These are phyloP conservation scores for Chamaea fasciata DNA, from an alignment of 2,113 vertebrate species.

Conservation along the genomic window DNA sequence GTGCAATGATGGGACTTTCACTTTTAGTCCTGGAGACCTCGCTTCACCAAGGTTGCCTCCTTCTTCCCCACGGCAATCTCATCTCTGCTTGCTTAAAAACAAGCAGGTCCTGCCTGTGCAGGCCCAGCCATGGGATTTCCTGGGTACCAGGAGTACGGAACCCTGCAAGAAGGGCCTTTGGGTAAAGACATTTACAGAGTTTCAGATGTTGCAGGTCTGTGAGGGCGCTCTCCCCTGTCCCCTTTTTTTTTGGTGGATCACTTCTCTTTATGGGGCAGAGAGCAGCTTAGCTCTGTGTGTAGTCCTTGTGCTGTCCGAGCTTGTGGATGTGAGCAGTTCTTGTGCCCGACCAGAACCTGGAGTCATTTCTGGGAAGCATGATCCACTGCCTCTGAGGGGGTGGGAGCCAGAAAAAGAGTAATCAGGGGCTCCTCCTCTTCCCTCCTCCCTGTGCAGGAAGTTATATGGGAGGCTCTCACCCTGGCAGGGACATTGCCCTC, in stretches of 20 bases:
- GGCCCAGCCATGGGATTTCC: background rate
- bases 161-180: fast-evolving
- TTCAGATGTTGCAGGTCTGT: background rate
- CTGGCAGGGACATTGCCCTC: background rate
- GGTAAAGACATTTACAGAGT: background rate
- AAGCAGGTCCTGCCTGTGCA: background rate
- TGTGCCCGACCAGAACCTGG: background rate
- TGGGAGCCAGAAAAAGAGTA: background rate
- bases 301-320: fast-evolving
- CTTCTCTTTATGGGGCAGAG: background rate
- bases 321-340: fast-evolving
- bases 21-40: background rate
- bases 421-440: background rate
- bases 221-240: background rate
- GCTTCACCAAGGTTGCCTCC: background rate
- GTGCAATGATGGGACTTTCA: background rate
- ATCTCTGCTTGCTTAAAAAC: background rate
- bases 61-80: background rate
- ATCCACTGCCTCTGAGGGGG: background rate
- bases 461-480: background rate
- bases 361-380: background rate
- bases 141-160: background rate
- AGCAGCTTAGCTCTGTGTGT: background rate
- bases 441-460: background rate
- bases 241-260: background rate